Conservation (phyloP, 2,113 vertebrate genomes). For the Pygoscelis adeliae region DNA sequence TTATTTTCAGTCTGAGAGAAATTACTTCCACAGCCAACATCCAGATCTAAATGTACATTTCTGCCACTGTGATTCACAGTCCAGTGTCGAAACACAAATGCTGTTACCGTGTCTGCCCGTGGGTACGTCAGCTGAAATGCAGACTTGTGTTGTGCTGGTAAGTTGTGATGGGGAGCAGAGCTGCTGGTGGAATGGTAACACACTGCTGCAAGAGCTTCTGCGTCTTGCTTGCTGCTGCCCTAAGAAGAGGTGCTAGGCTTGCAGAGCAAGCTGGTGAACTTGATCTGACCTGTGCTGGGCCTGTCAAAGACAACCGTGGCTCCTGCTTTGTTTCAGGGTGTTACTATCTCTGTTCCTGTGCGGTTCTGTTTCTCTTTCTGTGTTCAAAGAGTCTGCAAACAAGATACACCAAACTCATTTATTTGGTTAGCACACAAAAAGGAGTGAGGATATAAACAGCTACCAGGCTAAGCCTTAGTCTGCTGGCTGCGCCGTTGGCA, state of each 20-base stretch:
- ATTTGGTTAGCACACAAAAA: not conserved
- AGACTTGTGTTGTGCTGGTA: not conserved
- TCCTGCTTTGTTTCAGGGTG: not conserved
- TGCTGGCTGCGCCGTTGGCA: not conserved
- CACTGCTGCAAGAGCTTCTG: not conserved
- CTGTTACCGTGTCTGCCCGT: not conserved
- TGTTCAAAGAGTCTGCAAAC: not conserved
- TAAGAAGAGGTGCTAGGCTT: not conserved
- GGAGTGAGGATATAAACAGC: not conserved
- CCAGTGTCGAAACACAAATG: not conserved
- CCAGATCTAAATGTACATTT: not conserved
- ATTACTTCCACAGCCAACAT: not conserved
- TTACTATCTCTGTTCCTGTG: not conserved
- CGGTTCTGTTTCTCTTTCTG: not conserved
- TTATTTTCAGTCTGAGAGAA: not conserved
- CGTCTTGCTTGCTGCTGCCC: not conserved
- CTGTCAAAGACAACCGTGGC: not conserved
- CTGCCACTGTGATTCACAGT: too few relatives aligned
- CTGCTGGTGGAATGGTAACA: not conserved
- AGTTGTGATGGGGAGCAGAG: not conserved
- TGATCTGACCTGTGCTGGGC: not conserved
- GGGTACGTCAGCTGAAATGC: not conserved
- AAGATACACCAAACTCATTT: not conserved
- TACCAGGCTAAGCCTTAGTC: not conserved
- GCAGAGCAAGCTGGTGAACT: not conserved